These are phyloP conservation scores for Albula goreensis DNA, from an alignment of 2,113 vertebrate species.

Conservation along the genomic window DNA sequence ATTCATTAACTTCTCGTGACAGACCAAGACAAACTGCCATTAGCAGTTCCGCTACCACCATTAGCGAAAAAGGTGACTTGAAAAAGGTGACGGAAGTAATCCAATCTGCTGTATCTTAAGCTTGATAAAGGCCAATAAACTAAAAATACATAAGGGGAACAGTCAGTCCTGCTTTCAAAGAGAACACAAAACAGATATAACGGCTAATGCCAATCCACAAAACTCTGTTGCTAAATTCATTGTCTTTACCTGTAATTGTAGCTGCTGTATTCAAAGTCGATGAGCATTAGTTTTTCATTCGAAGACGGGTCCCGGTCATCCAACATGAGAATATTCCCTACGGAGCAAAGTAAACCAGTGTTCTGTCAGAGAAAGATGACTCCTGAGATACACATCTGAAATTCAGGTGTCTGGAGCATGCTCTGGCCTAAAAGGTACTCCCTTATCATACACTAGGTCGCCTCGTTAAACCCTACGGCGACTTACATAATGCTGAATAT, in stretches of 20 bases:
- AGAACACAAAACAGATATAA: background rate
- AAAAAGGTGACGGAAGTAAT: background rate
- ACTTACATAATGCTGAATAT: background rate
- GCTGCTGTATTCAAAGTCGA: slow-evolving; percentile 97
- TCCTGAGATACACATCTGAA: background rate
- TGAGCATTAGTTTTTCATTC: slow-evolving; percentile 83
- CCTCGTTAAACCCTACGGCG: no score
- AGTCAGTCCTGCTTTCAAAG: background rate
- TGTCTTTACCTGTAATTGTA: slow-evolving; percentile 87
- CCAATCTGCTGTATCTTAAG: background rate
- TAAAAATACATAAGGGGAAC: background rate
- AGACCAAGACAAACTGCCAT: background rate
- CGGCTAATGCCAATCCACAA: background rate
- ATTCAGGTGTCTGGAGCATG: background rate
- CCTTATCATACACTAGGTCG: no score
- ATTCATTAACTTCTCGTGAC: background rate
- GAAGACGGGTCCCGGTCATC: slow-evolving; percentile 51
- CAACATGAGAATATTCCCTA: slow-evolving; percentile 87
- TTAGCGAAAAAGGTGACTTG: background rate
- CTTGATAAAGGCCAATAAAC: background rate
- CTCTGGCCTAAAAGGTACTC: background rate
- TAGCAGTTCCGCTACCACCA: background rate
- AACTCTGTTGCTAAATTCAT: background rate
- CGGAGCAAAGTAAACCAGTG: background rate
- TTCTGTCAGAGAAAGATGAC: background rate